Conservation (phyloP, 2,797 vertebrate genomes). For the Sebastes iracundus region DNA sequence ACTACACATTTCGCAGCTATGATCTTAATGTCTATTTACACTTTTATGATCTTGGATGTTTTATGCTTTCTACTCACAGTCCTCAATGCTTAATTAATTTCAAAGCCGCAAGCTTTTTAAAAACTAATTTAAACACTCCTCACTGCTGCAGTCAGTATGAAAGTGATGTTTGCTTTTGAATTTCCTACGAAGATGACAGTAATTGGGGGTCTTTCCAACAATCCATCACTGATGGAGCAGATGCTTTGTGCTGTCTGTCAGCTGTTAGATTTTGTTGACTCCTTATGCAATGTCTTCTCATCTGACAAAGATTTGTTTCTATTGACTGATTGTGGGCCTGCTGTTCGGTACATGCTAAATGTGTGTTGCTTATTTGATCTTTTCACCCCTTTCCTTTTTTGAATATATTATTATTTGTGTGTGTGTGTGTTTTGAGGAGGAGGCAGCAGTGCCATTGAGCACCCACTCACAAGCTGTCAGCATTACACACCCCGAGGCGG, state of each 20-base stretch:
- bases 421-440: slow-evolving; percentile 66
- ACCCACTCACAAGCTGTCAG: slow-evolving; percentile 61
- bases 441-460: slow-evolving; percentile 56
- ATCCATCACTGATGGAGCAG: not conserved
- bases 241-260: slow-evolving; percentile 42
- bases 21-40: not conserved
- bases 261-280: not conserved
- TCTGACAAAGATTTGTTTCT: slow-evolving; percentile 36
- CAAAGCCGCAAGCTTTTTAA: not conserved
- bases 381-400: slow-evolving; percentile 22
- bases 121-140: slow-evolving; percentile 5
- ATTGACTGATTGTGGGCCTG: slow-evolving; percentile 1
- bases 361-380: slow-evolving; percentile 46
- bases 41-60: not conserved
- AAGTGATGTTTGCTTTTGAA: slow-evolving; percentile 22
- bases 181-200: slow-evolving; percentile 17
- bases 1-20: not conserved
- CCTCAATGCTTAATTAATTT: slow-evolving; percentile 5
- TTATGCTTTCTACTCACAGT: not conserved
- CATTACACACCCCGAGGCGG: slow-evolving; percentile 55
- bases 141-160: slow-evolving; percentile 3
- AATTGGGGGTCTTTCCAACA: slow-evolving; percentile 35
- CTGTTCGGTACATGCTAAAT: slow-evolving; percentile 29
- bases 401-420: slow-evolving; percentile 36
- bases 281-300: slow-evolving; percentile 7